phyloP scores from a whole-genome alignment of 2,888 invertebrate genomes.

The Phlogophora meticulosa region DNA sequence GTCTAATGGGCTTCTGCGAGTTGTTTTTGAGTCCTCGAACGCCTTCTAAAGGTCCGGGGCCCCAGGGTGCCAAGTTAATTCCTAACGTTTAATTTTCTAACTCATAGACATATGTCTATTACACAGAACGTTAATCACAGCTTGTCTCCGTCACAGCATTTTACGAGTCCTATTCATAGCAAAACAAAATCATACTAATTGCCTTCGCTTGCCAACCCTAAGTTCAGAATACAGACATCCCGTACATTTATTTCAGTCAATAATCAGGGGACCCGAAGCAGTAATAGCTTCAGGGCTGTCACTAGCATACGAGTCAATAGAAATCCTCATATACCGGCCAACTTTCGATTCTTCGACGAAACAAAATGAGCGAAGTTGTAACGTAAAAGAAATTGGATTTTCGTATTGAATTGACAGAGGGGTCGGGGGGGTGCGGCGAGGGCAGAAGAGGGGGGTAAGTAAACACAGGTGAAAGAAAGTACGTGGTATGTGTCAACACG shows the following conservation, averaged over 20 bases:
- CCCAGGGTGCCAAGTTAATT: background rate
- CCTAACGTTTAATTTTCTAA: background rate
- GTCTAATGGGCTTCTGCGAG: too few relatives aligned
- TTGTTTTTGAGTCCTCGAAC: too few relatives aligned
- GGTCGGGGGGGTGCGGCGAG: slow-evolving; percentile 48
- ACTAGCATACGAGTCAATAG: slow-evolving; percentile 78
- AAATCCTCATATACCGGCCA: slow-evolving; percentile 77
- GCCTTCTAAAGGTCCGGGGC: too few relatives aligned
- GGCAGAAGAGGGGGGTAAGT: slow-evolving; percentile 63
- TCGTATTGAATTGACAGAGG: slow-evolving; percentile 84
- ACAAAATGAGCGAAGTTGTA: slow-evolving; percentile 86
- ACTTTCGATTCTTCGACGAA: slow-evolving; percentile 78
- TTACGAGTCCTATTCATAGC: slow-evolving; percentile 34
- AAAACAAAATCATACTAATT: slow-evolving; percentile 58
- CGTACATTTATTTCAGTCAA: slow-evolving; percentile 75
- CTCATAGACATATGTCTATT: slow-evolving; percentile 1
- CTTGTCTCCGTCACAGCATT: slow-evolving; percentile 21
- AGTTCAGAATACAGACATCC: slow-evolving; percentile 61
- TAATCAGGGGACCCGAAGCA: slow-evolving; percentile 73
- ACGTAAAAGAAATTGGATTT: slow-evolving; percentile 88
- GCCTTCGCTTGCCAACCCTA: slow-evolving; percentile 64
- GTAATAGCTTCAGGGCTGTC: slow-evolving; percentile 78
- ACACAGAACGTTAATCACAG: slow-evolving; percentile 27
- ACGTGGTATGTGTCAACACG: slow-evolving; percentile 73
- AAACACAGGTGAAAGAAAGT: slow-evolving; percentile 81